These are phyloP conservation scores for Yponomeuta sedellus DNA, from an alignment of 2,888 invertebrate genomes.

Conservation along the genomic window DNA sequence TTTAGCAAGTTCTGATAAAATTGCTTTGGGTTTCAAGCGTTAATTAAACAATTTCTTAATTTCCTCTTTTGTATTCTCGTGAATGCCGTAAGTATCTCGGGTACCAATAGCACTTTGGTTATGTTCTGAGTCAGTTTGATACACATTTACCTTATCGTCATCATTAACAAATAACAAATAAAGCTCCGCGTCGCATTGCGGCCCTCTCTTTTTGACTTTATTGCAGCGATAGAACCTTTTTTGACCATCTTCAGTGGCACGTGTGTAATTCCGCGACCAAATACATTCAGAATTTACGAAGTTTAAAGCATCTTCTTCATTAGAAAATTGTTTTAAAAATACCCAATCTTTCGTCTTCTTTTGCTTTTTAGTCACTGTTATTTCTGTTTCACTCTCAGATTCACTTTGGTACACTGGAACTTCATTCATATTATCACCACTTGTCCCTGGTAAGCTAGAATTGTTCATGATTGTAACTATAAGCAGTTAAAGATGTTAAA, in stretches of 20 bases:
- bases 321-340: slow-evolving; percentile 20
- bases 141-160: slow-evolving; percentile 20
- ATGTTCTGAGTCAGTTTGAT: slow-evolving; percentile 20
- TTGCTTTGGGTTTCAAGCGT: slow-evolving; percentile 21
- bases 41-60: slow-evolving; percentile 21
- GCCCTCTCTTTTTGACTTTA: slow-evolving; percentile 22
- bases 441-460: slow-evolving; percentile 20
- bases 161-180: slow-evolving; percentile 20
- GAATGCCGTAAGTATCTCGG: slow-evolving; percentile 20
- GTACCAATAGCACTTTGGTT: slow-evolving; percentile 20
- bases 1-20: slow-evolving; percentile 18
- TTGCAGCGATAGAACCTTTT: slow-evolving; percentile 23
- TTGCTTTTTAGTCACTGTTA: slow-evolving; percentile 19
- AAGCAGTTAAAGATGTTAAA: slow-evolving; percentile 19
- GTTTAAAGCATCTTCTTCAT: slow-evolving; percentile 18
- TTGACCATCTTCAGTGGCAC: slow-evolving; percentile 22
- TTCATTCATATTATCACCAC: slow-evolving; percentile 20
- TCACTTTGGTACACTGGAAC: slow-evolving; percentile 21
- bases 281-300: slow-evolving; percentile 21
- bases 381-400: slow-evolving; percentile 21
- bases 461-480: slow-evolving; percentile 17
- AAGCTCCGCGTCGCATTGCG: slow-evolving; percentile 23
- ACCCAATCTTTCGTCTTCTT: slow-evolving; percentile 22
- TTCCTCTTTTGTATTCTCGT: slow-evolving; percentile 20
- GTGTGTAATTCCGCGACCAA: slow-evolving; percentile 20